Base-by-base conservation (phyloP, 2,797 vertebrate species). In the Carcharodon carcharias region DNA sequence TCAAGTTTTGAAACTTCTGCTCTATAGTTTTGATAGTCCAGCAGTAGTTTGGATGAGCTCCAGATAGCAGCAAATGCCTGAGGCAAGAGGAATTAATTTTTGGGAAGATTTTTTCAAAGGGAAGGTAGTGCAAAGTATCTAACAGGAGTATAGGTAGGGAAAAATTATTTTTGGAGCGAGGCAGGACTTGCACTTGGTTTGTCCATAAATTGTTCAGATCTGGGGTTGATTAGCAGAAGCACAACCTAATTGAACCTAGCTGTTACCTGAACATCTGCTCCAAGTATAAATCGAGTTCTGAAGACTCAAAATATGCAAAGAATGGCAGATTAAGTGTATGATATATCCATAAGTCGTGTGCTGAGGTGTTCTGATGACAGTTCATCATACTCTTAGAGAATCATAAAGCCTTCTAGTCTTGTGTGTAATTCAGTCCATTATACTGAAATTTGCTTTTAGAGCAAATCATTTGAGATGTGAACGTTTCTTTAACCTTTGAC, bases 381-480 rank as follows among this genome's bases (percentile, higher is more conserved):
- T 31, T 88, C 85, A 56, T 89, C 58, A 58, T 89, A 35, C 26
- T 89, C 28, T 85, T 35, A 89, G 31, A 16, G 88, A 61, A 91
- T 91, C 28, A 12, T 35, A 91, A 16, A n/a, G 54, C 12, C 56
- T 91, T 35, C 56, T 35, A 91, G 28, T 12, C 28, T 35, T 31
- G 11, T 91, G 28, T 91, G 88, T 18, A 35, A 91, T 91, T 58
- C 28, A 89, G 56, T 91, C 88, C 54, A 61, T 91, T 91, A 61
- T 61, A 35, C 28, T 56, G 56, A 91, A 91, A 61, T 91, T 58
- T 58, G 11, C 35, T 56, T 61, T 91, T 58, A 61, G 2, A 28
- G 88, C 12, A 8, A 61, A 18, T 91, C 88, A 91, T 91, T 91
- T 91, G 88, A 31, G 88, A 91, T 61, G 88, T 91, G 88, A 91